Conservation (phyloP, 1,140 invertebrate genomes). For the Eupristina koningsbergeri region DNA sequence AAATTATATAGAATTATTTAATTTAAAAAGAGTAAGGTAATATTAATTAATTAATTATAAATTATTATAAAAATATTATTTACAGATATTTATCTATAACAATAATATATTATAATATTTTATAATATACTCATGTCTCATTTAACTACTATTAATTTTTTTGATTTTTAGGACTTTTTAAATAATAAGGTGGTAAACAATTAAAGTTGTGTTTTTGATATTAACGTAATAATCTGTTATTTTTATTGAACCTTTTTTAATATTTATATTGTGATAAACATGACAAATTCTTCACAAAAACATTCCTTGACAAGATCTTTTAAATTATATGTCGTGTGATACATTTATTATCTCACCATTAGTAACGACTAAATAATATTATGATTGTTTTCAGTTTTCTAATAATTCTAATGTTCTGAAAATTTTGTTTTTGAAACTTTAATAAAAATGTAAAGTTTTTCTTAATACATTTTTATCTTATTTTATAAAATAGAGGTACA, state of each 20-base stretch:
- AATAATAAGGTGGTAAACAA: background rate
- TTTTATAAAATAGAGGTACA: background rate
- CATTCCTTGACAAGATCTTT: no score
- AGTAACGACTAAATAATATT: background rate
- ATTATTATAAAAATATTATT: background rate
- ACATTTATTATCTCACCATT: no score
- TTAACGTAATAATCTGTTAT: background rate
- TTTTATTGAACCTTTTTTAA: no score
- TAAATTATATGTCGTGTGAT: no score
- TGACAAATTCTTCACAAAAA: background rate
- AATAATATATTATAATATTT: background rate
- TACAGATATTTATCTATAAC: background rate
- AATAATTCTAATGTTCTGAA: no score
- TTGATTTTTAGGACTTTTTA: background rate
- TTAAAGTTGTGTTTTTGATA: background rate
- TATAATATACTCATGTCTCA: background rate
- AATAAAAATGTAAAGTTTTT: no score
- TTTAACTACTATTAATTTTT: background rate
- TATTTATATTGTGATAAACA: background rate
- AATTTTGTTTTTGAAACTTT: no score
- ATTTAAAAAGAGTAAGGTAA: no score
- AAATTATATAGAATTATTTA: no score
- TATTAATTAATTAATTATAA: no score
- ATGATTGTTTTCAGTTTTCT: background rate
- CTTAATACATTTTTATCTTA: no score